These are phyloP conservation scores for Megaceryle maxima DNA, from an alignment of 2,113 vertebrate genomes.

Conservation along the genomic window DNA sequence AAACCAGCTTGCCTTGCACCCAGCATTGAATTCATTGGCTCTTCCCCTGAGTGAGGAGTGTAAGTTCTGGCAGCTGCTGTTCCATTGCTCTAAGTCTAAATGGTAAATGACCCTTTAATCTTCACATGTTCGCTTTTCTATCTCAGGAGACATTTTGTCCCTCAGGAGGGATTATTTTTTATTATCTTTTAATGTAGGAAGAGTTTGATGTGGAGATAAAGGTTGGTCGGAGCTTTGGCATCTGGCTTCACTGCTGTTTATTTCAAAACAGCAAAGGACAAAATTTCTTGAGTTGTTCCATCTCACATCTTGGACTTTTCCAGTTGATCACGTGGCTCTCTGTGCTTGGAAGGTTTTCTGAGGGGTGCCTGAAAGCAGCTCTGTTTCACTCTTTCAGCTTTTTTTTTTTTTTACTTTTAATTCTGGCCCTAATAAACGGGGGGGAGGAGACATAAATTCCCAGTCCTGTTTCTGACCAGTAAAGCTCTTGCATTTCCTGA, in stretches of 20 bases:
- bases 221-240: neutral
- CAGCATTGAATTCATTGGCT: neutral
- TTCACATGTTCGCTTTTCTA: neutral
- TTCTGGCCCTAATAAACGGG: neutral
- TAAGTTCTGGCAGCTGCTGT: neutral
- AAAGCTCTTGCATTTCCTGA: conserved; percentile 29
- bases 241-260: neutral
- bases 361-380: conserved; percentile 4
- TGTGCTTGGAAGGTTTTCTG: neutral
- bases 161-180: neutral
- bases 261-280: neutral
- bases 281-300: neutral
- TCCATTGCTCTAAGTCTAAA: neutral
- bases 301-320: neutral
- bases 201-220: neutral
- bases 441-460: neutral
- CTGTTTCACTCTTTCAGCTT: neutral
- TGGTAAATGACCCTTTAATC: neutral
- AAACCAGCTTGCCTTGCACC: neutral
- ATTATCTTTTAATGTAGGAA: neutral
- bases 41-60: neutral
- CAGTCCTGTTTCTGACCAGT: neutral
- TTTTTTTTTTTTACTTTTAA: neutral
- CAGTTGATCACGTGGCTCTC: neutral
- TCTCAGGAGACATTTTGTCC: neutral